Base-by-base conservation (phyloP, 2,888 invertebrate genomes). In the Synanthedon vespiformis region DNA sequence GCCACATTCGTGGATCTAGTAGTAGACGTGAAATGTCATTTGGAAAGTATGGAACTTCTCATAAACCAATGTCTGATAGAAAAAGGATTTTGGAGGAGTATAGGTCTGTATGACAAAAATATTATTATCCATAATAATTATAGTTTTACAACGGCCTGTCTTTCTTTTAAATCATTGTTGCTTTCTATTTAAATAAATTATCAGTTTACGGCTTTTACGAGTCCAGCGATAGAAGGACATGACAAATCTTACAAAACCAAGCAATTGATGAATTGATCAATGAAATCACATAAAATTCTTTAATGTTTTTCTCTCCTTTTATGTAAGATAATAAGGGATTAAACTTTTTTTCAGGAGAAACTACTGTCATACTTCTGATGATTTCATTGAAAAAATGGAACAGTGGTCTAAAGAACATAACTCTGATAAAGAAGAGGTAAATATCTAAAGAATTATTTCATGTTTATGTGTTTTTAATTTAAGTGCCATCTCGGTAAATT, bases 311-410 rank as follows among this genome's bases (percentile, higher is more conserved):
- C 41, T n/a, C 12, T 41, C 13, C 41, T n/a, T 41, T 41, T 41
- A 41, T 16, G 1, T 16, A 16, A n/a, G 11, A n/a, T 6, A 3
- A 41, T 41, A 41, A 22, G 1, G 40, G 12, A 40, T 40, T 12
- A 8, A n/a, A 10, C 4, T n/a, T 41, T 41, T 41, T 60, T 77
- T 22, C 61, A 88, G 93, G 64, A 91, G 89, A 54, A 91, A 94
- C 67, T 94, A 94, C 67, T 94, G 94, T 67, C 90, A 92, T 57
- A 94, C 93, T 11, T 90, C 92, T 40, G 92, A 93, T 67, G 93
- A 94, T 63, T 91, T 94, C 41, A 89, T 91, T 48, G 89, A 90
- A 61, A 93, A 91, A 79, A 88, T 94, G 67, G 90, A 92, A 58
- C 92, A 93, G 67, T 81, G 94, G 64, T 88, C 89, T 2, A 89